Conservation (phyloP, 2,113 vertebrate genomes). For the Equus quagga region DNA sequence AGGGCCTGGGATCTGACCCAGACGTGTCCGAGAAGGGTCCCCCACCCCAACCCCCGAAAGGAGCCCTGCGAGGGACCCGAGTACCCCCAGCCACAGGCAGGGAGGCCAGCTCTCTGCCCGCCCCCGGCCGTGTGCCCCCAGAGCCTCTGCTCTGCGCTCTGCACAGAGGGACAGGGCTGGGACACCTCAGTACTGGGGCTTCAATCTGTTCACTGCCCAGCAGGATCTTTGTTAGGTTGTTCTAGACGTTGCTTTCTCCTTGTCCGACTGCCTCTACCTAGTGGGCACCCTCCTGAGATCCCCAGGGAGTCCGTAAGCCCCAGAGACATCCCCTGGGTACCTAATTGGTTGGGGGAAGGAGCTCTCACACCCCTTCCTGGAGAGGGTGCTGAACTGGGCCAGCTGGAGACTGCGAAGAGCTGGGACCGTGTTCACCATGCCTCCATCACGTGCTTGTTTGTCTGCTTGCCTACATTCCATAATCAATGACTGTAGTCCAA, state of each 20-base stretch:
- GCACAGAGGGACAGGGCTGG: no score
- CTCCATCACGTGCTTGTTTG: background rate
- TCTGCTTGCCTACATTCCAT: background rate
- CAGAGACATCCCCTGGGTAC: background rate
- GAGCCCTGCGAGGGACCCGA: background rate
- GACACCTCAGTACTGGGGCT: background rate
- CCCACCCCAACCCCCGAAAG: no score
- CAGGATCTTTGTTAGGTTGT: background rate
- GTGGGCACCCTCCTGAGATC: background rate
- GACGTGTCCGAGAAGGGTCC: background rate
- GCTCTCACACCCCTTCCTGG: background rate
- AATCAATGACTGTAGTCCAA: background rate
- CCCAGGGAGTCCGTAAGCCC: background rate
- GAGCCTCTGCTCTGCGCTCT: background rate
- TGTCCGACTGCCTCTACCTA: background rate
- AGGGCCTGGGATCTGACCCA: background rate
- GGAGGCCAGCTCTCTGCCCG: background rate
- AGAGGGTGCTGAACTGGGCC: background rate
- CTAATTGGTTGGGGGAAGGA: background rate
- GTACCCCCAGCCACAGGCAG: background rate
- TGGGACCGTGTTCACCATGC: background rate
- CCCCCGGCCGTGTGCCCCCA: accelerated
- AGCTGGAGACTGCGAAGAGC: background rate
- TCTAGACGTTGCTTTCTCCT: background rate
- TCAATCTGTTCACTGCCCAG: background rate